Evolutionary conservation across 2,113 vertebrate genomes (phyloP).

Genomic region (Nannospalax galili): DNA sequence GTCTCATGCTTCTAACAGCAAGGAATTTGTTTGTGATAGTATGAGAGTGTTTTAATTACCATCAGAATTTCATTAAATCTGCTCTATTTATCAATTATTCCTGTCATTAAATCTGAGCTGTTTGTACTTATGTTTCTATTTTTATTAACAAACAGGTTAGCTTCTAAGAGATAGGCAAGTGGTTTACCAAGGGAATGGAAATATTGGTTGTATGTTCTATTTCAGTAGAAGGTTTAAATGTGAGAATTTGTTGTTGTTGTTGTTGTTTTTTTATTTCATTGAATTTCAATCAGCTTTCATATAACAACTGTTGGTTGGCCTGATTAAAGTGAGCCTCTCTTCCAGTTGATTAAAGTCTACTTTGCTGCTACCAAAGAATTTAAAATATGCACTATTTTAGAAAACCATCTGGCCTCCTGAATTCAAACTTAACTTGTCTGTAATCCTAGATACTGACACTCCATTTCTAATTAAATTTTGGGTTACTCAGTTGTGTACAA

Average conservation of each 20-base stretch:
- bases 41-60: neutral
- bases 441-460: conserved; percentile 59
- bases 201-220: neutral
- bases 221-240: neutral
- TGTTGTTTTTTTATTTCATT: conserved; percentile 67
- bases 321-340: conserved; percentile 78
- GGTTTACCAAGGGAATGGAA: neutral
- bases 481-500: conserved; percentile 59
- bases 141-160: neutral
- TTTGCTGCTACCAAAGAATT: conserved; percentile 74
- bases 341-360: conserved; percentile 80
- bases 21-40: neutral
- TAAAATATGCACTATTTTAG: conserved; percentile 77
- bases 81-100: neutral
- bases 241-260: too few relatives aligned
- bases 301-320: conserved; percentile 81
- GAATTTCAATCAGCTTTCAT: conserved; percentile 72
- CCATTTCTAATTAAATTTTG: conserved; percentile 63
- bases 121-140: neutral
- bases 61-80: neutral
- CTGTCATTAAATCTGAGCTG: neutral
- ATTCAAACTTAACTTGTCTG: conserved; percentile 80
- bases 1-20: too few relatives aligned
- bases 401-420: conserved; percentile 81
- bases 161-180: neutral